Conservation (phyloP, 1,140 invertebrate species). For the Kradibia gibbosae region DNA sequence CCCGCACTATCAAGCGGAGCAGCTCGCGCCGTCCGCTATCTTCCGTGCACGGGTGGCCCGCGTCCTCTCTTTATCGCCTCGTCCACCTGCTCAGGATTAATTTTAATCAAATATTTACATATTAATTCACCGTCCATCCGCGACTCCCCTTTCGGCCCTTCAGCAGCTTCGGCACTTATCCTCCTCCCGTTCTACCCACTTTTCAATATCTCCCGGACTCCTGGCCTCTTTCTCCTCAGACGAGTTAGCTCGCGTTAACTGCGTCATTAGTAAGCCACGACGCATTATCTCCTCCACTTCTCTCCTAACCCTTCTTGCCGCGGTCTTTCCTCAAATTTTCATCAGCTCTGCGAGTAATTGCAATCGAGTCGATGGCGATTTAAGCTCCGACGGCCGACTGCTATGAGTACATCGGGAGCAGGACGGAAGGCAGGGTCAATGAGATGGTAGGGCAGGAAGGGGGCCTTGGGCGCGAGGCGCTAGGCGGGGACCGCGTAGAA, state of each 20-base stretch:
- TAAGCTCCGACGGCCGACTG: background rate
- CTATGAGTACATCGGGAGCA: too few species aligned
- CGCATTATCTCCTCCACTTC: background rate
- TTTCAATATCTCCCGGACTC: background rate
- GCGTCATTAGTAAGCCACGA: slow-evolving; percentile 57
- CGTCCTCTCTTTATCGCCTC: slow-evolving; percentile 53
- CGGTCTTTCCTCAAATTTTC: slow-evolving; percentile 24
- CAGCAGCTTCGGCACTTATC: background rate
- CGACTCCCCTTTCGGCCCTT: background rate
- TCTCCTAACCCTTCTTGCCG: too few species aligned
- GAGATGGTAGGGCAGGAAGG: too few species aligned
- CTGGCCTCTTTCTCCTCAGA: background rate
- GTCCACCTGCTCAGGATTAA: slow-evolving; percentile 62
- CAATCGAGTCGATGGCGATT: background rate
- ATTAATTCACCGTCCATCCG: slow-evolving; percentile 62
- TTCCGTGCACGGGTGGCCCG: slow-evolving; percentile 44
- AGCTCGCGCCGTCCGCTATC: slow-evolving; percentile 43
- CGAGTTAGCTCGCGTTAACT: slow-evolving; percentile 53
- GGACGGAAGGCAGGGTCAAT: background rate
- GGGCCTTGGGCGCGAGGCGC: too few species aligned
- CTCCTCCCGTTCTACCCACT: background rate
- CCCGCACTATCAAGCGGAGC: slow-evolving; percentile 40
- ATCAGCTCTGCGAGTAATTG: slow-evolving; percentile 9
- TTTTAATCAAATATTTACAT: slow-evolving; percentile 71
- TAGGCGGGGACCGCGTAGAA: too few species aligned